Evolutionary conservation across 2,888 invertebrate species (phyloP), one percentile per base, ranked within the genome.

Genomic region (Heteropelma amictum): DNA sequence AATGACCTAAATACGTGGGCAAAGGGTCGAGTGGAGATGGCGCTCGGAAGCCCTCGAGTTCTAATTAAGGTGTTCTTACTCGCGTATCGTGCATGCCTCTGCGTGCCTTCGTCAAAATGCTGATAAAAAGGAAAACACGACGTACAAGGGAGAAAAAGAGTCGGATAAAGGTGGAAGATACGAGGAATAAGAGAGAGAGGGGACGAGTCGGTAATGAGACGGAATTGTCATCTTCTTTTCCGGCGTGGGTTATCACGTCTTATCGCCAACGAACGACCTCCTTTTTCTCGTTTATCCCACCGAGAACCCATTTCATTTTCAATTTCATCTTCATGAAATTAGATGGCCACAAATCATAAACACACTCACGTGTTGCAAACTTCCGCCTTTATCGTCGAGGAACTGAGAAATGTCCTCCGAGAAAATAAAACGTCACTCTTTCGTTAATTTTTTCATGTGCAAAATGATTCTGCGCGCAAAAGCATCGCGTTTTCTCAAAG

Each of bases 31-130:
- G 35, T 38, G 35, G 49, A 61, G 58, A 69, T 56, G 30, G 19
- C 58, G n/a, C 64, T 51, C 63, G 53, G 47, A 70, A 60, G 53
- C 33, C 63, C 58, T 60, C 70, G 63, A 65, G 64, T 51, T 30
- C 63, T 65, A 69, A 74, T 74, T 74, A 74, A 74, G 53, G 69
- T 74, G 64, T 64, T 64, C 64, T 45, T 51, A 45, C 51, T 51
- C 53, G 19, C 38, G 40, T 30, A 33, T 14, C 12, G 12, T 17
- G 7, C 42, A 45, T 30, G 10, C 47, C 17, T 35, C 56, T 30
- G 12, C 45, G 45, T 30, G 14, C 47, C 23, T 40, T 58, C 30
- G 58, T 74, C 40, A 53, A 69, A 74, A 64, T 58, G 26, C 23
- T 74, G 45, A 74, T 74, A 45, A 40, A 54, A 65, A 33, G 53